phyloP scores from a whole-genome alignment of 2,797 vertebrate species.

The Sebastes iracundus region DNA sequence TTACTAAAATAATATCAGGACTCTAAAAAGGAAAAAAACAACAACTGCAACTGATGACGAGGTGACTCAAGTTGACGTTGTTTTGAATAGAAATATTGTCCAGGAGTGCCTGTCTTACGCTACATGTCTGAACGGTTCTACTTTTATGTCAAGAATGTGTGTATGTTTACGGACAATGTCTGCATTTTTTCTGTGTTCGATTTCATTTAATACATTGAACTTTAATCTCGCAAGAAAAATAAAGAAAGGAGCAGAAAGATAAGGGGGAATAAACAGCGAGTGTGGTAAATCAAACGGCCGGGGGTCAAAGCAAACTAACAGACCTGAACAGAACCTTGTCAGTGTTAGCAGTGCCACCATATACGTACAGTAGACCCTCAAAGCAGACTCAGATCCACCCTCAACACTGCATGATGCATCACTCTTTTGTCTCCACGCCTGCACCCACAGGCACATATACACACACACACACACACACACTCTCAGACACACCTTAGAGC shows the following conservation, averaged over 20 bases:
- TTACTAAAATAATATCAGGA: too few relatives aligned
- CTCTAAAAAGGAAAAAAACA: not conserved
- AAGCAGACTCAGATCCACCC: slow-evolving; percentile 18
- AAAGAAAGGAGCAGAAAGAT: not conserved
- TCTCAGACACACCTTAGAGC: slow-evolving; percentile 21
- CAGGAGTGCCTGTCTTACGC: not conserved
- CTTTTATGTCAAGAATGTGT: not conserved
- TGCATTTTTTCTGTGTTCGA: not conserved
- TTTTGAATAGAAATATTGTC: not conserved
- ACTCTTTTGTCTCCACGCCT: slow-evolving; percentile 9
- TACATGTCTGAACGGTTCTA: not conserved
- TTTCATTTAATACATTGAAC: not conserved
- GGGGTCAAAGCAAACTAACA: slow-evolving; percentile 28
- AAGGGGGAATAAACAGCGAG: not conserved
- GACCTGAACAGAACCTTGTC: slow-evolving; percentile 11
- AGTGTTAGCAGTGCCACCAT: not conserved
- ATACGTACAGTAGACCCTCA: slow-evolving; percentile 6
- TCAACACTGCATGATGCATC: slow-evolving; percentile 3
- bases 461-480: not conserved
- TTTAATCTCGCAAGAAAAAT: not conserved
- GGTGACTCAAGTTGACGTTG: not conserved
- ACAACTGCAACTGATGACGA: not conserved
- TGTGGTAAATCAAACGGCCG: slow-evolving; percentile 26
- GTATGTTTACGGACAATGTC: not conserved
- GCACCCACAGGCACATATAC: not conserved